Conservation (phyloP, 2,888 invertebrate species). For the Dynastes maya region DNA sequence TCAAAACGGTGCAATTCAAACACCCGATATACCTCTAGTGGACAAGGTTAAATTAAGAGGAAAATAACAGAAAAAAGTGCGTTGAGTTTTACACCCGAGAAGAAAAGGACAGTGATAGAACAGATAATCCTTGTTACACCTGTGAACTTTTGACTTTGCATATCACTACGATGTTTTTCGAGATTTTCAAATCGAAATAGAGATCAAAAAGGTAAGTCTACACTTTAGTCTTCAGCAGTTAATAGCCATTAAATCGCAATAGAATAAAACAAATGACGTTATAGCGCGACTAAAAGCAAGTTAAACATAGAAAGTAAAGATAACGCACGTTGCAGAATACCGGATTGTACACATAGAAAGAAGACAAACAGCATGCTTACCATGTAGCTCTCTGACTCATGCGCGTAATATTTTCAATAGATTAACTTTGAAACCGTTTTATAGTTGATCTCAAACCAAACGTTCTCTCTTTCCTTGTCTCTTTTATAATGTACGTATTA, state of each 20-base stretch:
- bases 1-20: too few relatives aligned
- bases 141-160: conserved; percentile 15
- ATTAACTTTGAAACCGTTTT: conserved; percentile 11
- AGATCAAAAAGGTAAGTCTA: too few relatives aligned
- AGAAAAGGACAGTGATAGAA: not conserved
- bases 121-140: not conserved
- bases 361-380: not conserved
- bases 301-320: conserved; percentile 6
- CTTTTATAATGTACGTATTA: too few relatives aligned
- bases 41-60: too few relatives aligned
- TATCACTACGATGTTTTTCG: not conserved
- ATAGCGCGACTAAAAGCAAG: not conserved
- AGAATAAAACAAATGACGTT: not conserved
- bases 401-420: conserved; percentile 15
- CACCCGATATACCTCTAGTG: too few relatives aligned
- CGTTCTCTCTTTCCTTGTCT: too few relatives aligned
- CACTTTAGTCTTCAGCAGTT: too few relatives aligned
- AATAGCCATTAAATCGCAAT: too few relatives aligned
- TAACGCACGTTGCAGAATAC: not conserved
- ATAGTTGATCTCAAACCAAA: not conserved
- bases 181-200: not conserved
- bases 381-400: conserved; percentile 16
- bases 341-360: not conserved
- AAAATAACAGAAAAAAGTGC: too few relatives aligned
- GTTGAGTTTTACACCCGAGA: too few relatives aligned